phyloP scores from a whole-genome alignment of 2,113 vertebrate genomes.

The Bufo gargarizans region DNA sequence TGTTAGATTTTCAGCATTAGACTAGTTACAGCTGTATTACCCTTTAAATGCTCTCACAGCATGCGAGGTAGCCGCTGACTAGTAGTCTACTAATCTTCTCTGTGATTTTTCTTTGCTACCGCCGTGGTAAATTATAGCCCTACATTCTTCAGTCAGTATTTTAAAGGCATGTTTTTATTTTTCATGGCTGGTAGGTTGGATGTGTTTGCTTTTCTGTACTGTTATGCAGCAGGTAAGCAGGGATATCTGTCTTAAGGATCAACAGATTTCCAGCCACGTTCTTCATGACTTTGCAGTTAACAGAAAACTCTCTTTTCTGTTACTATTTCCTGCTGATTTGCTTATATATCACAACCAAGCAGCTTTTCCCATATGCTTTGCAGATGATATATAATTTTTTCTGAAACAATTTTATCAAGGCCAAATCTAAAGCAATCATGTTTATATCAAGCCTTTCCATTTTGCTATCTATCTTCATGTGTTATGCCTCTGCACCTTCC shows the following conservation, averaged over 20 bases:
- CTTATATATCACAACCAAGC: slow-evolving; percentile 39
- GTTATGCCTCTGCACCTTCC: slow-evolving; percentile 20
- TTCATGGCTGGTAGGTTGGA: slow-evolving; percentile 43
- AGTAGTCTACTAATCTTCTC: neutral
- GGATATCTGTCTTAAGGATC: neutral
- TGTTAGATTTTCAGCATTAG: neutral
- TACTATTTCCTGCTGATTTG: slow-evolving; percentile 35
- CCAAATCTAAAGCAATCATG: neutral
- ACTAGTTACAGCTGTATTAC: neutral
- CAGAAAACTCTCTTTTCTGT: slow-evolving; percentile 24
- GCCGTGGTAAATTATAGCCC: neutral
- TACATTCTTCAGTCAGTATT: neutral
- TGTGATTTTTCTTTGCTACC: neutral
- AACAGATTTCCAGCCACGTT: neutral
- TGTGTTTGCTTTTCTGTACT: slow-evolving; percentile 42
- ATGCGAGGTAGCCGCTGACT: neutral
- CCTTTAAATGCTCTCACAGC: neutral
- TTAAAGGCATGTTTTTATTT: slow-evolving; percentile 74
- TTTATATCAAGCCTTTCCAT: slow-evolving; percentile 42
- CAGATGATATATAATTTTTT: slow-evolving; percentile 5
- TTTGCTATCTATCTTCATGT: slow-evolving; percentile 31
- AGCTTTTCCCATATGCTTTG: slow-evolving; percentile 53
- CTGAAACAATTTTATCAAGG: neutral
- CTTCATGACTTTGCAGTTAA: slow-evolving; percentile 8
- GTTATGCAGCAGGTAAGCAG: slow-evolving; percentile 54